Evolutionary conservation across 1,140 invertebrate species (phyloP), one percentile per base, ranked within the genome.

Genomic region (Danaus melanippus): DNA sequence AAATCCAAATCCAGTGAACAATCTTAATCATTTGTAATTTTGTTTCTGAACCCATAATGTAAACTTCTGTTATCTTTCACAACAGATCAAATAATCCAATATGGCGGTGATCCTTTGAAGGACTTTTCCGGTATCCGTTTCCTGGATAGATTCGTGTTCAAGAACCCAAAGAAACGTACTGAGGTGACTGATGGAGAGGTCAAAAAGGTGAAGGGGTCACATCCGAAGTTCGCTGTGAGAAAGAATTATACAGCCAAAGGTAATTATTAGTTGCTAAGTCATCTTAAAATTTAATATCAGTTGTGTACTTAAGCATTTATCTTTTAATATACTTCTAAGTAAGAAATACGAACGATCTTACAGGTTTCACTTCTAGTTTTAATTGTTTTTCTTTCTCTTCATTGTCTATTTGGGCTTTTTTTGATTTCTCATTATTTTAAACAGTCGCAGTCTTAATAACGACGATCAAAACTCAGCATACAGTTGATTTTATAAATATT

Each of bases 101-200:
- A 99, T 74, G 90, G 91, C 52, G 97, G 98, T 0, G 96, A 99
- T 88, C 97, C 97, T 0, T 81, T 99, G 0, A 90, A 95, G 72
- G 97, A 99, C 86, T 97, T 98, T 72, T 94, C 93, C 0, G 80
- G 96, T 1, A 93, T 96, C 17, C 88, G 95, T 57, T 99, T 99
- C 76, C 86, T 99, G 9, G 97, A 99, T 75, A 89, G 97, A 54
- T 99, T 98, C 83, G 95, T 96, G 1, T 99, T 96, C 72, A 96
- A 97, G 80, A 99, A 99, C 89, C 96, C 97, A 0, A 99, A 99
- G 80, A 93, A 92, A 59, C 67, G 76, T 0, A 32, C 66, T 0
- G 71, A 81, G 3, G 56, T 71, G 62, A 73, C 68, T 63, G 80
- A 72, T 62, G 72, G 73, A 12, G 71, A 74, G 32, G 56, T 80